These are phyloP conservation scores for Drosophila meridiana DNA, from an alignment of 2,888 invertebrate genomes.

Conservation along the genomic window DNA sequence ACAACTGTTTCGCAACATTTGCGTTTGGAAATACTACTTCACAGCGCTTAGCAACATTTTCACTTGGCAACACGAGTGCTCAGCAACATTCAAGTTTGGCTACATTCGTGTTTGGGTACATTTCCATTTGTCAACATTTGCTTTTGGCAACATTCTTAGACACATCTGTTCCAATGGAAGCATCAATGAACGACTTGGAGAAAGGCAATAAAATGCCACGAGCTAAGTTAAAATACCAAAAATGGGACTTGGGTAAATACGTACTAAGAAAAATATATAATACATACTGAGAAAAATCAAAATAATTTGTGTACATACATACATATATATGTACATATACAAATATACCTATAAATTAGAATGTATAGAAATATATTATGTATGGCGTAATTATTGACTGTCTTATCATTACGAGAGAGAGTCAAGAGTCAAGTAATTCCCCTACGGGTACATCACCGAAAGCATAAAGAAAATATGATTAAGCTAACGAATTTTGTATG, in stretches of 20 bases:
- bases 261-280: too few species aligned
- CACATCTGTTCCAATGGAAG: too few species aligned
- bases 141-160: neutral
- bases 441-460: slow-evolving; percentile 53
- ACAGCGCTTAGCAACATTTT: too few species aligned
- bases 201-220: neutral
- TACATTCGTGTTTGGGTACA: neutral
- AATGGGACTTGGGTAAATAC: neutral
- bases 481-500: slow-evolving; percentile 1
- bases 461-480: neutral
- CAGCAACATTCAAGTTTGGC: neutral
- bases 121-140: neutral
- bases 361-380: slow-evolving; percentile 27
- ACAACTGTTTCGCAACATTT: neutral
- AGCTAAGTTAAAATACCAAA: neutral
- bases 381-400: slow-evolving; percentile 2
- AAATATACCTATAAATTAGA: slow-evolving; percentile 6
- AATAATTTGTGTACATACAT: too few species aligned
- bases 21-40: neutral
- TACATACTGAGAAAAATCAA: neutral
- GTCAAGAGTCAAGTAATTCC: slow-evolving; percentile 41
- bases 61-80: neutral
- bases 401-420: slow-evolving; percentile 36
- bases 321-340: too few species aligned
- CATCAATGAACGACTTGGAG: neutral